Conservation (phyloP, 2,113 vertebrate species). For the Redunca redunca region DNA sequence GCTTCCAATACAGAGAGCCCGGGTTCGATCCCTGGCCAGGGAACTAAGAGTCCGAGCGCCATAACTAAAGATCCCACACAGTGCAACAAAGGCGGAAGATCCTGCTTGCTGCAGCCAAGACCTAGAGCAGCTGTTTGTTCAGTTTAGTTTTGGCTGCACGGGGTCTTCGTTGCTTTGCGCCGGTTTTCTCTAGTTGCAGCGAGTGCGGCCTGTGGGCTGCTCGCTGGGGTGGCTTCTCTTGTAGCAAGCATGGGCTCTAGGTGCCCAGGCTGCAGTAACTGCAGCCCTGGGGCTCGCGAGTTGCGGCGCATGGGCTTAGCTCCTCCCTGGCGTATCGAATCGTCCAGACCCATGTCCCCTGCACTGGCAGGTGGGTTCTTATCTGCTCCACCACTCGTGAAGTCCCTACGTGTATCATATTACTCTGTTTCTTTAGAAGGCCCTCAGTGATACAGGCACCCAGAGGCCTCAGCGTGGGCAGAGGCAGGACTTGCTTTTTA, state of each 20-base stretch:
- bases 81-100: background rate
- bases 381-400: background rate
- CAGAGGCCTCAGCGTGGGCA: background rate
- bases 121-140: background rate
- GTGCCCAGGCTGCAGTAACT: background rate
- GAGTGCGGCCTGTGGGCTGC: background rate
- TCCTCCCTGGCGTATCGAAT: background rate
- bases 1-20: background rate
- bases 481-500: background rate
- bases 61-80: background rate
- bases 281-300: background rate
- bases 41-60: background rate
- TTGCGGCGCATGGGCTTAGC: background rate
- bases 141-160: background rate
- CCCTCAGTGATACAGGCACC: background rate
- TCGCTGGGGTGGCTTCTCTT: background rate
- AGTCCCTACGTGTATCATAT: background rate
- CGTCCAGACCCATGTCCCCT: background rate
- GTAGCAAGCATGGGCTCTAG: background rate
- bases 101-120: rapidly evolving
- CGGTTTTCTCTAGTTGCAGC: background rate
- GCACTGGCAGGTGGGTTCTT: background rate
- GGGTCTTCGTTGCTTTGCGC: background rate
- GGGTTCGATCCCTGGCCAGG: background rate
- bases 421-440: background rate